Evolutionary conservation across 1,140 invertebrate genomes (phyloP).

Genomic region (Polypedilum vanderplanki): DNA sequence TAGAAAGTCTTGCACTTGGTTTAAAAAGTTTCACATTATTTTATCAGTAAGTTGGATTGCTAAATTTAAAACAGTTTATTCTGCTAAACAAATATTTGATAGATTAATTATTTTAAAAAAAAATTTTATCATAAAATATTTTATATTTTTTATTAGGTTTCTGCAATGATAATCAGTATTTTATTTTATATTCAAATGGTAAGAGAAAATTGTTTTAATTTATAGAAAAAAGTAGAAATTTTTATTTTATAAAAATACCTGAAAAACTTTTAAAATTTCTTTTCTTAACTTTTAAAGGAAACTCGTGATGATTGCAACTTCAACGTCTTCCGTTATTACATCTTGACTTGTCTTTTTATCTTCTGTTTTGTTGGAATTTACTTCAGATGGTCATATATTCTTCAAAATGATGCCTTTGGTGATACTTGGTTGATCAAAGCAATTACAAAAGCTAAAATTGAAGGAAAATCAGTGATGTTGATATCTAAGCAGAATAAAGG

Average conservation of each 20-base stretch:
- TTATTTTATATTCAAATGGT: background rate
- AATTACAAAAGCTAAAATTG: background rate
- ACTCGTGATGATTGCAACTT: background rate
- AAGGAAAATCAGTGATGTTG: background rate
- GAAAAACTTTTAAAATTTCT: too few species aligned
- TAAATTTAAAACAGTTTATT: background rate
- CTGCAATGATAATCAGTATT: background rate
- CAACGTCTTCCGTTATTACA: background rate
- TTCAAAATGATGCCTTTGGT: background rate
- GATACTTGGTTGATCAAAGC: background rate
- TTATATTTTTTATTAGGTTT: background rate
- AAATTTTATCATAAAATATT: background rate
- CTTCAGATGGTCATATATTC: background rate
- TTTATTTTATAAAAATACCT: too few species aligned
- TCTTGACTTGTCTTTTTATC: background rate
- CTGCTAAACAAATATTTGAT: too few species aligned
- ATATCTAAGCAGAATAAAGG: background rate
- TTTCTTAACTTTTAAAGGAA: background rate
- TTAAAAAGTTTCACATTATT: background rate
- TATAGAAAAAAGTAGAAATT: too few species aligned
- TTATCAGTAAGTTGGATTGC: background rate
- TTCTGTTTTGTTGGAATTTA: background rate
- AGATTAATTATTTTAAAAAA: background rate
- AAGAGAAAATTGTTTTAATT: background rate
- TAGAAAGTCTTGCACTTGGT: background rate